phyloP scores from a whole-genome alignment of 2,888 invertebrate genomes.

The Pyrocoelia pectoralis region DNA sequence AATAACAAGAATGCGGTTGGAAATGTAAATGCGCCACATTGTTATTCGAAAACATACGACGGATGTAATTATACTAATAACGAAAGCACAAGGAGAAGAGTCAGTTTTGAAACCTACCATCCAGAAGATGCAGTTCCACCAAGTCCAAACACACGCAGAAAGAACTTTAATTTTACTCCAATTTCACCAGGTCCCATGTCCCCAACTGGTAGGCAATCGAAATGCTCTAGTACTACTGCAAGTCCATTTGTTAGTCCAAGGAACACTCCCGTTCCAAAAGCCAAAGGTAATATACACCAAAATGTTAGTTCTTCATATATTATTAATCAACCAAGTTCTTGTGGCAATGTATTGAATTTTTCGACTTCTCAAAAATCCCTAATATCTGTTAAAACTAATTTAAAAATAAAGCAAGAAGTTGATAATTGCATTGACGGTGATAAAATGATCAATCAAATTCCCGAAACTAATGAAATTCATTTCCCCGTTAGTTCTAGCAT shows the following conservation, averaged over 20 bases:
- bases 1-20: conserved; percentile 6
- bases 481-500: conserved; percentile 30
- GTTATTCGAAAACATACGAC: conserved; percentile 6
- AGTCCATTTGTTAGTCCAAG: conserved; percentile 86
- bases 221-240: conserved; percentile 72
- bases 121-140: conserved; percentile 67
- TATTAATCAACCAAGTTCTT: conserved; percentile 30
- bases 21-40: conserved; percentile 10
- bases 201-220: conserved; percentile 64
- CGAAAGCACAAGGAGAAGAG: conserved; percentile 59
- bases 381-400: conserved; percentile 29
- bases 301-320: conserved; percentile 56
- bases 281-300: conserved; percentile 66
- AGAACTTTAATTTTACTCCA: conserved; percentile 86
- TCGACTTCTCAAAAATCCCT: conserved; percentile 32
- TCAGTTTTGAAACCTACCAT: conserved; percentile 65
- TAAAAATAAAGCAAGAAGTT: conserved; percentile 53
- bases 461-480: conserved; percentile 42
- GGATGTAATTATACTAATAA: conserved; percentile 12
- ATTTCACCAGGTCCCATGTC: conserved; percentile 83
- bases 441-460: conserved; percentile 10
- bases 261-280: conserved; percentile 76
- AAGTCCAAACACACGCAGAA: conserved; percentile 78
- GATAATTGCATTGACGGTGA: conserved; percentile 43
- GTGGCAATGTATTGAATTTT: conserved; percentile 33